Conservation (phyloP, 1,140 invertebrate genomes). For the Lasioglossum baleicum region DNA sequence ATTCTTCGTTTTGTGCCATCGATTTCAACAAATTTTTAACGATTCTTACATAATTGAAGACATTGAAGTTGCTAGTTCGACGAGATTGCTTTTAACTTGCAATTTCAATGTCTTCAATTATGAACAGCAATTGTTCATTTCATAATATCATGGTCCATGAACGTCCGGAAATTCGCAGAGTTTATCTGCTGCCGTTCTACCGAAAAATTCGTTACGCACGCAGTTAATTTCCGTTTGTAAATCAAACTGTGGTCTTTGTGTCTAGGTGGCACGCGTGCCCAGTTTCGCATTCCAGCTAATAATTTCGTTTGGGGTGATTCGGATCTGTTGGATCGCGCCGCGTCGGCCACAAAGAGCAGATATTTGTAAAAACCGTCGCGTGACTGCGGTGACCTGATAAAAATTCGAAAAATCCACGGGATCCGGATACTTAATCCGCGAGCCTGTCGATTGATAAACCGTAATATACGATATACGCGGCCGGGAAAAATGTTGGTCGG, state of each 20-base stretch:
- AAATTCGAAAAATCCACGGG: conserved; percentile 3
- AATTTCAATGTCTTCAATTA: too few species aligned
- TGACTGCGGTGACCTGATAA: conserved; percentile 30
- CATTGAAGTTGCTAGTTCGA: too few species aligned
- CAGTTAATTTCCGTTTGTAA: too few species aligned
- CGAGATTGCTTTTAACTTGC: too few species aligned
- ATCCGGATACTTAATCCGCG: conserved; percentile 31
- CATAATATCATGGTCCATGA: too few species aligned
- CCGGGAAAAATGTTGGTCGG: neutral
- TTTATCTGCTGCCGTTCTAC: too few species aligned
- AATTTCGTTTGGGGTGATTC: neutral
- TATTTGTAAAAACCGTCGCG: neutral
- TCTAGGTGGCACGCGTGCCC: neutral
- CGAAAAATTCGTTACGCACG: too few species aligned
- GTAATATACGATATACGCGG: conserved; percentile 18
- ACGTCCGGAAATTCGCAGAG: too few species aligned
- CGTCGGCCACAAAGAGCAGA: conserved; percentile 2
- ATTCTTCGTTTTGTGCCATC: neutral
- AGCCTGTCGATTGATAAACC: conserved; percentile 40
- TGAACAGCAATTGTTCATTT: too few species aligned
- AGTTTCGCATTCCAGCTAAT: neutral
- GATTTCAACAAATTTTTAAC: neutral
- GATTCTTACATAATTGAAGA: neutral
- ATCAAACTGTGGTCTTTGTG: too few species aligned
- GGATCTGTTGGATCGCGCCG: neutral